Evolutionary conservation across 2,797 vertebrate species (phyloP).

Genomic region (Gambelia wislizenii): DNA sequence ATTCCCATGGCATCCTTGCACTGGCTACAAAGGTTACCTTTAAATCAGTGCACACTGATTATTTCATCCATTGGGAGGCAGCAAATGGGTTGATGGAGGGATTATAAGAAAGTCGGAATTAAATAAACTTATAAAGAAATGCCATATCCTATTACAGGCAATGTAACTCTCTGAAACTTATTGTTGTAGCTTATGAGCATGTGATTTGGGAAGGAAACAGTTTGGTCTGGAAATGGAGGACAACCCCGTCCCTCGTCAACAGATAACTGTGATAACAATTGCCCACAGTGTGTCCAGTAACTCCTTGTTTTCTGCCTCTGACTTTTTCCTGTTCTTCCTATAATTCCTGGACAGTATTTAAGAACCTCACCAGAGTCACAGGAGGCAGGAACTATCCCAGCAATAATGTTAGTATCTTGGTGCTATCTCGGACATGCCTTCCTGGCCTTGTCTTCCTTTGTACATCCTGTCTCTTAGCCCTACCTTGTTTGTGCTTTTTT

Average conservation of each 20-base stretch:
- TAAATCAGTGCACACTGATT: neutral
- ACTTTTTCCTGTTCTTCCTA: neutral
- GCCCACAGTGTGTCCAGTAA: neutral
- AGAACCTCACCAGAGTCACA: neutral
- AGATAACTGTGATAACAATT: neutral
- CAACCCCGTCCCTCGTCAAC: neutral
- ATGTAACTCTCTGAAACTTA: neutral
- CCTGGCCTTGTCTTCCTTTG: neutral
- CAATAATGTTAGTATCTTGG: neutral
- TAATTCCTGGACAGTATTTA: slow-evolving; percentile 1
- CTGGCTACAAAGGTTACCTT: neutral
- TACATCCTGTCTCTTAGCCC: slow-evolving; percentile 21
- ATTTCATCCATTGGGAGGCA: neutral
- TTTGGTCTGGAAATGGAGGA: neutral
- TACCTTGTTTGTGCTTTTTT: neutral
- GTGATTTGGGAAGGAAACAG: neutral
- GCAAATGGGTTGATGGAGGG: neutral
- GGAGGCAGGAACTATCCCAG: slow-evolving; percentile 9
- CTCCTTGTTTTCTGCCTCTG: neutral
- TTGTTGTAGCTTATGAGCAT: no score
- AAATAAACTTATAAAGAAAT: neutral
- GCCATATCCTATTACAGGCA: neutral
- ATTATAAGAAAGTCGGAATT: neutral
- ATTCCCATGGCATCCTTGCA: neutral
- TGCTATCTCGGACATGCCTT: neutral